Evolutionary conservation across 2,797 vertebrate species (phyloP).

Genomic region (Hozukius guyotensis): DNA sequence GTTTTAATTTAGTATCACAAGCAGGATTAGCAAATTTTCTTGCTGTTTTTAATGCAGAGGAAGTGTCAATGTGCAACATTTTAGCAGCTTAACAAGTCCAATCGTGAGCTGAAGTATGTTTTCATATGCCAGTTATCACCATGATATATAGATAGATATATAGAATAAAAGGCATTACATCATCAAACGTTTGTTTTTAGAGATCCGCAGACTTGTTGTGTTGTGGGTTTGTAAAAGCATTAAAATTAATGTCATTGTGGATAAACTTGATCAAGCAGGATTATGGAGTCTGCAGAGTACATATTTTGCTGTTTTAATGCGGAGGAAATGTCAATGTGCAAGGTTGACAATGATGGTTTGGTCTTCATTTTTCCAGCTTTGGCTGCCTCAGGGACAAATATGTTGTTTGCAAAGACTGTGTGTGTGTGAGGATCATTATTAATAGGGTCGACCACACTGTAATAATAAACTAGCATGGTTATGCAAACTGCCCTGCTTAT

Average conservation of each 20-base stretch:
- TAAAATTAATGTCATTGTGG: too few species aligned
- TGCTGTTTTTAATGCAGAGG: background rate
- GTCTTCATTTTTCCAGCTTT: slow-evolving; percentile 25
- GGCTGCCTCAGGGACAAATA: slow-evolving; percentile 7
- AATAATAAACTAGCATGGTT: slow-evolving; percentile 44
- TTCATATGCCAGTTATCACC: too few species aligned
- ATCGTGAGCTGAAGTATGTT: too few species aligned
- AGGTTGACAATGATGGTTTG: slow-evolving; percentile 21
- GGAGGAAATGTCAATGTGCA: slow-evolving; percentile 48
- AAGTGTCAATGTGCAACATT: background rate
- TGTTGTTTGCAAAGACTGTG: background rate
- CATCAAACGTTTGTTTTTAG: too few species aligned
- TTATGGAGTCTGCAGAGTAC: too few species aligned
- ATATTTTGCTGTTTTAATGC: slow-evolving; percentile 2
- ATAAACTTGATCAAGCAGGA: too few species aligned
- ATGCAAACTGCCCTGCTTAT: slow-evolving; percentile 55
- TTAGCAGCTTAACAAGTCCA: too few species aligned
- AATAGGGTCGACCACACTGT: slow-evolving; percentile 26
- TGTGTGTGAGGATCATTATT: slow-evolving; percentile 26
- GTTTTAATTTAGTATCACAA: background rate
- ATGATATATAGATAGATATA: too few species aligned
- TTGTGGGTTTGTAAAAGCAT: too few species aligned
- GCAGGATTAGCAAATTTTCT: slow-evolving; percentile 8
- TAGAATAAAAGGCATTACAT: too few species aligned
- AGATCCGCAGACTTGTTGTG: too few species aligned